These are phyloP conservation scores for Aspidapion aeneum DNA, from an alignment of 2,888 invertebrate genomes.

Conservation along the genomic window DNA sequence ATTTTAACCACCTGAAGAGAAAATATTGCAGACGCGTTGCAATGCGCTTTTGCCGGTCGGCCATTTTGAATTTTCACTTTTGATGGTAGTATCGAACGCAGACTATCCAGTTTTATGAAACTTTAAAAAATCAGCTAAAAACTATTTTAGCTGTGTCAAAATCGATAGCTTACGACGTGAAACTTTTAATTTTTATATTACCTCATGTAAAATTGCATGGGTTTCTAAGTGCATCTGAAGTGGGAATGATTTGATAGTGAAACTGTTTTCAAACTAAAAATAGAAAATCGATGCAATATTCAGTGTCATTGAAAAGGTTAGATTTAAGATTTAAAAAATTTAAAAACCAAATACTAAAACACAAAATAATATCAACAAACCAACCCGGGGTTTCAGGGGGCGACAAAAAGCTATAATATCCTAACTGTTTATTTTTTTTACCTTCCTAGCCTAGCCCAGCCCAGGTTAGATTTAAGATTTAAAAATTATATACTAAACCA, in stretches of 20 bases:
- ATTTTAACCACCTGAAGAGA: background rate
- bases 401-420: no score
- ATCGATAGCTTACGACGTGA: constrained; percentile 9
- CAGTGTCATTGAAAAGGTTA: constrained; percentile 39
- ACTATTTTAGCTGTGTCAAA: constrained; percentile 16
- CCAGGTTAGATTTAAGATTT: no score
- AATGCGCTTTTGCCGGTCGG: constrained; percentile 42
- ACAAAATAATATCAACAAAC: no score
- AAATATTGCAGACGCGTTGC: background rate
- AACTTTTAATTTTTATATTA: constrained; percentile 14
- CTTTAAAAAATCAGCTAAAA: background rate
- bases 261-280: constrained; percentile 39
- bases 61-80: constrained; percentile 53
- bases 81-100: constrained; percentile 45
- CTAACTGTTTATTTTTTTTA: no score
- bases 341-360: no score
- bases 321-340: no score
- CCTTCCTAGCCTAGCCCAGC: no score
- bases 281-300: constrained; percentile 43
- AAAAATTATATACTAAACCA: no score
- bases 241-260: constrained; percentile 35
- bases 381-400: no score
- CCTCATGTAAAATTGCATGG: constrained; percentile 22
- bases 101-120: background rate
- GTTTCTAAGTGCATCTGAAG: constrained; percentile 23